Evolutionary conservation across 2,113 vertebrate species (phyloP).

Genomic region (Festucalex cinctus): DNA sequence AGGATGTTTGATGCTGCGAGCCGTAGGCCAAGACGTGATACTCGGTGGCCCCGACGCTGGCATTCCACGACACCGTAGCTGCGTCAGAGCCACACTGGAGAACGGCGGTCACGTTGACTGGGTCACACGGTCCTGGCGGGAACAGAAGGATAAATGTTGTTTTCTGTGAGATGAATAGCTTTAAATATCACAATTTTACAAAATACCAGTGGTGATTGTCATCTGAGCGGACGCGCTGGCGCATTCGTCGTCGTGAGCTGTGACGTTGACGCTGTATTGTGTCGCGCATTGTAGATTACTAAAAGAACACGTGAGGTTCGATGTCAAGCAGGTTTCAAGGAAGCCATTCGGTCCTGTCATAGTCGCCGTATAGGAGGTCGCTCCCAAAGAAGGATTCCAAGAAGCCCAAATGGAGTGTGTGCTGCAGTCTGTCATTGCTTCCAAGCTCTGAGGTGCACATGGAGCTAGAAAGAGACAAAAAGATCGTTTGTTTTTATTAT

Average conservation of each 20-base stretch:
- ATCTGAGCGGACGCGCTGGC: slow-evolving; percentile 40
- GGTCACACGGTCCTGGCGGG: slow-evolving; percentile 57
- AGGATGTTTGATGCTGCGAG: slow-evolving; percentile 44
- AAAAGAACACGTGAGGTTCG: slow-evolving; percentile 44
- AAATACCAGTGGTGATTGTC: slow-evolving; percentile 30
- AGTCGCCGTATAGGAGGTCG: slow-evolving; percentile 41
- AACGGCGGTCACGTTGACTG: slow-evolving; percentile 46
- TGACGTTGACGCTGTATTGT: slow-evolving; percentile 49
- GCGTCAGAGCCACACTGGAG: slow-evolving; percentile 55
- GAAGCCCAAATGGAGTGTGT: slow-evolving; percentile 41
- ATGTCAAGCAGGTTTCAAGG: slow-evolving; percentile 29
- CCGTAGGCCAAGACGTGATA: slow-evolving; percentile 49
- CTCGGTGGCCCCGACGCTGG: slow-evolving; percentile 32
- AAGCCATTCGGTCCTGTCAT: slow-evolving; percentile 35
- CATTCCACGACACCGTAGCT: slow-evolving; percentile 58
- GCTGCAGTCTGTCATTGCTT: slow-evolving; percentile 32
- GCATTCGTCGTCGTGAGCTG: slow-evolving; percentile 34
- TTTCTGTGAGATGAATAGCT: neutral
- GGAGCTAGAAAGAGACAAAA: slow-evolving; percentile 40
- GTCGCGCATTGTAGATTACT: slow-evolving; percentile 45
- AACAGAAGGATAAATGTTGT: neutral
- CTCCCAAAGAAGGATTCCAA: slow-evolving; percentile 43
- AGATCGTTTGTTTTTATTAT: neutral
- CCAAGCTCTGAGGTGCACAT: slow-evolving; percentile 47
- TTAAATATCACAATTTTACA: neutral